These are phyloP conservation scores for Microcaecilia unicolor DNA, from an alignment of 2,797 vertebrate genomes.

Conservation along the genomic window DNA sequence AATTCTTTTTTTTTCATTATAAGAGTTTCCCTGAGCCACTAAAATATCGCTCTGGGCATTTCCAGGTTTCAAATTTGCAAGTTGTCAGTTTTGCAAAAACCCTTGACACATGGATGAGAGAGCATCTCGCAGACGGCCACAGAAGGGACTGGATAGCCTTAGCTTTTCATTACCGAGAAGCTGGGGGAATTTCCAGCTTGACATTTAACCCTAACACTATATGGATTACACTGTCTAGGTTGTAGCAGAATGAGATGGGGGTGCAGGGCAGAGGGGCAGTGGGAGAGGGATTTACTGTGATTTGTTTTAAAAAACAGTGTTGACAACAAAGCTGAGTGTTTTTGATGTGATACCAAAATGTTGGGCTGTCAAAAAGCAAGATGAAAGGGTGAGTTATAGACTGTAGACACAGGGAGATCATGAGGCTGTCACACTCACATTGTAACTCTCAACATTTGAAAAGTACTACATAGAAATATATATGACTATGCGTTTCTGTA, in stretches of 20 bases:
- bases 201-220: slow-evolving; percentile 66
- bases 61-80: slow-evolving; percentile 76
- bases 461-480: too few relatives aligned
- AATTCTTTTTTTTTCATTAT: slow-evolving; percentile 60
- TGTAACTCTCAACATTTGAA: too few relatives aligned
- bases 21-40: slow-evolving; percentile 64
- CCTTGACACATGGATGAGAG: slow-evolving; percentile 64
- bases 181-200: slow-evolving; percentile 66
- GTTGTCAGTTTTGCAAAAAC: slow-evolving; percentile 74
- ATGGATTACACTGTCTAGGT: slow-evolving; percentile 56
- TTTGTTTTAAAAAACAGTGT: too few relatives aligned
- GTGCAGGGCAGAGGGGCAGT: too few relatives aligned
- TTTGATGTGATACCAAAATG: too few relatives aligned
- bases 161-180: slow-evolving; percentile 64
- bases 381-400: too few relatives aligned
- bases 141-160: slow-evolving; percentile 67
- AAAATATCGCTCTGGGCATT: slow-evolving; percentile 73
- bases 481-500: too few relatives aligned
- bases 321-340: too few relatives aligned
- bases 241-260: slow-evolving; percentile 32
- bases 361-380: too few relatives aligned
- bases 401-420: too few relatives aligned
- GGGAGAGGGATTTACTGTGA: too few relatives aligned
- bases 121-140: slow-evolving; percentile 56
- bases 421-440: too few relatives aligned